Base-by-base conservation (phyloP, 1,140 invertebrate species). In the Procambarus clarkii region DNA sequence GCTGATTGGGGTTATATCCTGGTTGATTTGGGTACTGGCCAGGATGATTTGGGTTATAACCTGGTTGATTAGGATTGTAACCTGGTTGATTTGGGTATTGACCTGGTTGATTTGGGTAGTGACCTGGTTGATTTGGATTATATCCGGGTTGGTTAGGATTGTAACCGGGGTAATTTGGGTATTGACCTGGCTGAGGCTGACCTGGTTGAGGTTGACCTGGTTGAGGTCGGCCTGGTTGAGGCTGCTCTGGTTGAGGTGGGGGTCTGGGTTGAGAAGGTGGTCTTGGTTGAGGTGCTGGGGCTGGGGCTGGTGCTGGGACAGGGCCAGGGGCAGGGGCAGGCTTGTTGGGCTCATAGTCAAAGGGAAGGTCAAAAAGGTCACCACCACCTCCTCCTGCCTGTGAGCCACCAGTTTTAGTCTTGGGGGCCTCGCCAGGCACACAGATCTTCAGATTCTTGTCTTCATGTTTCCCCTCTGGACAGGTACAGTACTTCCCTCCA, bases 41-140 rank as follows among this genome's bases (percentile, higher is more conserved):
- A 34, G 92, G 92, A 21, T 74, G 24, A 64, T 64, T 18, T 15
- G 60, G 60, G 18, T 64, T 64, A 21, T 64, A 64, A 5, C 91
- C 77, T 0, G 91, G 91, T 21, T 83, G 84, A 50, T 92, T 91
- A 45, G 90, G 90, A 24, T 91, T 84, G 84, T 91, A 91, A 50
- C 91, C 74, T 7, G 91, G 90, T 34, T 87, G 84, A 80, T 91
- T 91, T 44, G 90, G 90, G 24, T 91, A 77, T 71, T 91, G 87
- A 18, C 76, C 82, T 44, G 92, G 92, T n/a, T 92, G 92, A 74
- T 92, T 92, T 48, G 92, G 88, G 82, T 92, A 91, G 64, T 90
- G 86, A 5, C 88, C 88, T 15, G 92, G 92, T 71, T 92, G 92
- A n/a, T 92, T 92, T 24, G 92, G 92, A 50, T 92, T 92, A 50